phyloP scores from a whole-genome alignment of 2,113 vertebrate species.

The Ochotona curzoniae region DNA sequence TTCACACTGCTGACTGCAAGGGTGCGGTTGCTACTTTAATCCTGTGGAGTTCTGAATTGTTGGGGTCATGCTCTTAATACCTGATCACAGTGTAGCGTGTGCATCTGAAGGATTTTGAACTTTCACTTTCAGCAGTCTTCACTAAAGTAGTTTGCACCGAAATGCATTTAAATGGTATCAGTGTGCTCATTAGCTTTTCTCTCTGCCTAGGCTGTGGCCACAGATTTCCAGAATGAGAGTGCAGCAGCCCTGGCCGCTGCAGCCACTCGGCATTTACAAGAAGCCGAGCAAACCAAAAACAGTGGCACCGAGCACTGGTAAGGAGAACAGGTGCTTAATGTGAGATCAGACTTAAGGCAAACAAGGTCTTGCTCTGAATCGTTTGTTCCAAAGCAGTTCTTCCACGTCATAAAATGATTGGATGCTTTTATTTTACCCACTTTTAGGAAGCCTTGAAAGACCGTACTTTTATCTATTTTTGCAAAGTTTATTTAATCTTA shows the following conservation, averaged over 20 bases:
- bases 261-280: slow-evolving; percentile 95
- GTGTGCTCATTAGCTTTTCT: neutral
- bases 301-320: slow-evolving; percentile 94
- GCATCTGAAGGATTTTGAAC: neutral
- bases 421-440: neutral
- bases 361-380: neutral
- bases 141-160: neutral
- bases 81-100: neutral
- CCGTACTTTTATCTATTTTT: neutral
- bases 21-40: neutral
- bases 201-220: slow-evolving; percentile 92
- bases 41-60: neutral
- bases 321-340: neutral
- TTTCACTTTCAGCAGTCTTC: neutral
- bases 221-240: slow-evolving; percentile 99
- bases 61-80: neutral
- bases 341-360: neutral
- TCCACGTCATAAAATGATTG: neutral
- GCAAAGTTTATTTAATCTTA: no score
- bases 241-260: slow-evolving; percentile 96
- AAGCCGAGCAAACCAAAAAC: slow-evolving; percentile 95
- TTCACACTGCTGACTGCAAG: neutral
- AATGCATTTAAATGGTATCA: neutral
- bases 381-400: neutral
- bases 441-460: neutral